Base-by-base conservation (phyloP, 2,888 invertebrate genomes). In the Oxytorus armatus region DNA sequence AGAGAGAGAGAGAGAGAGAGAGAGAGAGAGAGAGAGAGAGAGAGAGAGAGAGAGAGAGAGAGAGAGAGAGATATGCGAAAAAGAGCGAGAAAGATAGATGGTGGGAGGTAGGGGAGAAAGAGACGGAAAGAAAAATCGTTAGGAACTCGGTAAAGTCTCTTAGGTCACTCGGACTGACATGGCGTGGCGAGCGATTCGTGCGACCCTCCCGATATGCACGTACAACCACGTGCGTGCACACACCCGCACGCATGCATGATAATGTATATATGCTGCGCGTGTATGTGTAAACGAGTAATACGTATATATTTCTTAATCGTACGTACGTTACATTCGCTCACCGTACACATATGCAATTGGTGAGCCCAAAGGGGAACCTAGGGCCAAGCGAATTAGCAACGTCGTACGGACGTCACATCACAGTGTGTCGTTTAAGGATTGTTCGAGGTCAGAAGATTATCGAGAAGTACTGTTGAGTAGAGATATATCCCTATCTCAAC, bases 81-180 rank as follows among this genome's bases (percentile, higher is more conserved):
- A 29, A 69, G 70, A 77, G 44, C 3, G 63, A 53, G 51, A n/a
- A 18, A 63, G 51, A 29, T 29, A 21, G 65, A 29, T 14, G 36
- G 33, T 25, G 73, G 44, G 72, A 7, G 47, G 59, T 44, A 75
- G 51, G 66, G 66, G 42, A 69, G 79, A 80, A 68, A 74, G 81
- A 83, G 81, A 79, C 79, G 78, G 81, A 74, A 81, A 81, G 86
- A 88, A 86, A 88, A 88, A 88, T 88, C 88, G 88, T 87, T 88
- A 88, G 86, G 82, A 82, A 81, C 84, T 84, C 85, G 85, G 85
- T 86, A 85, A 82, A 88, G 87, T 85, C 86, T 85, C 86, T 84
- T 86, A 84, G 86, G 87, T 87, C 88, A 87, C 85, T 86, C 85
- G 85, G 85, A 83, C 85, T 84, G 80, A 68, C 73, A 75, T 80